Evolutionary conservation across 2,888 invertebrate species (phyloP).

Genomic region (Rhaphigaster nebulosa): DNA sequence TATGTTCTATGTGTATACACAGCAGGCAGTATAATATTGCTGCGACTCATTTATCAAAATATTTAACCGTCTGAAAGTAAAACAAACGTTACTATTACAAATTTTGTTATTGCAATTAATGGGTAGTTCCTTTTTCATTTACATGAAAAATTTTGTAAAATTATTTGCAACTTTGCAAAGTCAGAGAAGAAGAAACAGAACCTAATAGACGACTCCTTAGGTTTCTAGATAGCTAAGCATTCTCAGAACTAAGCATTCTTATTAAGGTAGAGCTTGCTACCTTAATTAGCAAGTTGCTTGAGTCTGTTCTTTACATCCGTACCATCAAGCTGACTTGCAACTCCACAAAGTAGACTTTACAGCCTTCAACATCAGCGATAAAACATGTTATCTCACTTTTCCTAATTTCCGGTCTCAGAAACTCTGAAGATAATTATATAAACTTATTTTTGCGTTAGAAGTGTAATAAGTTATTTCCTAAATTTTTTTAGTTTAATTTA

Average conservation of each 20-base stretch:
- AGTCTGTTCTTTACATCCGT: neutral
- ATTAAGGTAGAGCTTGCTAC: neutral
- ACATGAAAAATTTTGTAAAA: too few species aligned
- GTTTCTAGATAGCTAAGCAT: conserved; percentile 13
- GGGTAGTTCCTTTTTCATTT: too few species aligned
- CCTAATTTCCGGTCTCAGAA: neutral
- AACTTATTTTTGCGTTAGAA: neutral
- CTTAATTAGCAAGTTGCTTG: conserved; percentile 12
- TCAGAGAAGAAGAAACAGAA: neutral
- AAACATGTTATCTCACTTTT: neutral
- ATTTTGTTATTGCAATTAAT: too few species aligned
- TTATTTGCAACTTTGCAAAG: neutral
- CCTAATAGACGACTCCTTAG: neutral
- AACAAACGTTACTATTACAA: too few species aligned
- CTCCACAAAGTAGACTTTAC: neutral
- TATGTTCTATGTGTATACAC: too few species aligned
- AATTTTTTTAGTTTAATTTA: neutral
- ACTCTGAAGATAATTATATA: neutral
- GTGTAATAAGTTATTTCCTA: neutral
- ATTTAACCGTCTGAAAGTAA: too few species aligned
- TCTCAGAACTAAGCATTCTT: too few species aligned
- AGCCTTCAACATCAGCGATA: neutral
- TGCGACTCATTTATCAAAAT: too few species aligned
- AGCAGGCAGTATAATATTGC: too few species aligned
- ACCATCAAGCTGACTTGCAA: neutral